Conservation (phyloP, 2,888 invertebrate genomes). For the Philereme vetulata region DNA sequence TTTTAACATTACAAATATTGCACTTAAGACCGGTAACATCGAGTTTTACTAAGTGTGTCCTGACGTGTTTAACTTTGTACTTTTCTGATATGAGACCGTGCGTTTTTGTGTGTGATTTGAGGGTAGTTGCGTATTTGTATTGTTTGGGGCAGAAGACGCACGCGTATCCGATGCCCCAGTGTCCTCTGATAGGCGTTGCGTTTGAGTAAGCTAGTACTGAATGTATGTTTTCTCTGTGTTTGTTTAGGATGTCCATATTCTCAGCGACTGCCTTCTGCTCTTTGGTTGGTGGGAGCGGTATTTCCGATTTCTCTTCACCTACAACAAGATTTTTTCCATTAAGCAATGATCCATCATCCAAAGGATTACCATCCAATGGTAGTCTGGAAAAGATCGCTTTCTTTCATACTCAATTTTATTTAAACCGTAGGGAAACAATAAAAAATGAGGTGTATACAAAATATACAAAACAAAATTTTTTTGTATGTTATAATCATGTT, state of each 20-base stretch:
- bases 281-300: background rate
- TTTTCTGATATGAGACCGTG: conserved; percentile 34
- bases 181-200: conserved; percentile 47
- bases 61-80: conserved; percentile 37
- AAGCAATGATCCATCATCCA: background rate
- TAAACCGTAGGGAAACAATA: too few relatives aligned
- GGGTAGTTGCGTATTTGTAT: conserved; percentile 32
- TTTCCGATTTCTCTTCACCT: conserved; percentile 1
- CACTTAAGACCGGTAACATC: conserved; percentile 63
- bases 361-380: too few relatives aligned
- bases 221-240: conserved; percentile 37
- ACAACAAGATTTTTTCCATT: conserved; percentile 6
- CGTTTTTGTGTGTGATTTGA: conserved; percentile 46
- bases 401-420: too few relatives aligned
- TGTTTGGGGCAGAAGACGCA: conserved; percentile 45
- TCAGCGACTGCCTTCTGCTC: background rate
- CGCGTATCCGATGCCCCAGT: conserved; percentile 41
- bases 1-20: conserved; percentile 45
- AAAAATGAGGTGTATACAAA: too few relatives aligned
- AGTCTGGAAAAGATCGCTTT: too few relatives aligned
- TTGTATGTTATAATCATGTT: too few relatives aligned
- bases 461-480: too few relatives aligned
- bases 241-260: conserved; percentile 6
- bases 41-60: conserved; percentile 52
- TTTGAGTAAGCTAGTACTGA: conserved; percentile 38